Percentiles rank a stretch among this genome's conserved stretches.
phyloP scores from a whole-genome alignment of 1,140 invertebrate species.

The Drosophila tropicalis region DNA sequence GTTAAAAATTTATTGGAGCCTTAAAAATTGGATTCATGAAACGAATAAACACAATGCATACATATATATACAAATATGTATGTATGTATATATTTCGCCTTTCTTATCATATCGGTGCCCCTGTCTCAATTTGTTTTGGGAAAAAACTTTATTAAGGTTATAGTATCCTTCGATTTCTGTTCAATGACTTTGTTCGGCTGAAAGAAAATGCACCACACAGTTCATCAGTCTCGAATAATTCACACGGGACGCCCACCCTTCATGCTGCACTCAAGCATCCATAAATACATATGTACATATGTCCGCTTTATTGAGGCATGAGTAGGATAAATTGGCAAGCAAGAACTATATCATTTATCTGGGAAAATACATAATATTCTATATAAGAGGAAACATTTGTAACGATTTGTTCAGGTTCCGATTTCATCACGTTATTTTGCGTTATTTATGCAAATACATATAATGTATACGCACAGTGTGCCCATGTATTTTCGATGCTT shows the following conservation, averaged over 20 bases:
- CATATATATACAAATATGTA: too few relatives aligned
- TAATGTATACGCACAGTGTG: too few relatives aligned
- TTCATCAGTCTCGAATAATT: slow-evolving; percentile 58
- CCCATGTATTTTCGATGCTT: too few relatives aligned
- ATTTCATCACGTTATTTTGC: too few relatives aligned
- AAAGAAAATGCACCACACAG: slow-evolving; percentile 31
- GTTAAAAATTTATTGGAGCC: not conserved
- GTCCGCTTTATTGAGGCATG: not conserved
- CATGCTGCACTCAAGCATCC: not conserved
- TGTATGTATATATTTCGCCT: not conserved
- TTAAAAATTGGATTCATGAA: not conserved
- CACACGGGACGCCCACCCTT: slow-evolving; percentile 21
- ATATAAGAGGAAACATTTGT: too few relatives aligned
- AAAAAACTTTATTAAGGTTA: not conserved
- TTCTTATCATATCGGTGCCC: not conserved
- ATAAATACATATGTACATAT: slow-evolving; percentile 3
- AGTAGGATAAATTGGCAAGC: slow-evolving; percentile 2
- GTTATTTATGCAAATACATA: not conserved
- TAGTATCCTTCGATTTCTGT: slow-evolving; percentile 10
- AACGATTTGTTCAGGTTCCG: too few relatives aligned
- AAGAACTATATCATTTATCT: too few relatives aligned
- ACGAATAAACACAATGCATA: not conserved
- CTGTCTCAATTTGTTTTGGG: not conserved
- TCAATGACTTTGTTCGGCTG: slow-evolving; percentile 20
- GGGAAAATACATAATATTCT: too few relatives aligned